Evolutionary conservation across 2,113 vertebrate species (phyloP).

Genomic region (Rhinoptilus africanus): DNA sequence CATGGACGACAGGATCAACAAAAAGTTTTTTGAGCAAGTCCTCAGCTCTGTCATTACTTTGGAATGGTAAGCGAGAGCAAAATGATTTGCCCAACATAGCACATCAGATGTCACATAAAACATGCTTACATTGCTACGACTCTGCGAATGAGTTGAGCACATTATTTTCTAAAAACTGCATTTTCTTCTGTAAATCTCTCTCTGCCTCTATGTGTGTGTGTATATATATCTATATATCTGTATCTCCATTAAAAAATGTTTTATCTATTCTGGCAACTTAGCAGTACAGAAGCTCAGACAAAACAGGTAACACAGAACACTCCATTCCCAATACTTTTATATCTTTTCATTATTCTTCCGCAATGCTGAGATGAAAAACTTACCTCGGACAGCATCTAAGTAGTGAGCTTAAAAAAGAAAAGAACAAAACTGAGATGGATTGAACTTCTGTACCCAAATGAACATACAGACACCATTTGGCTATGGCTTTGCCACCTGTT

Average conservation of each 20-base stretch:
- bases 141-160: neutral
- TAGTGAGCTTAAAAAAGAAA: constrained; percentile 76
- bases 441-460: constrained; percentile 58
- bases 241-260: neutral
- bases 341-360: neutral
- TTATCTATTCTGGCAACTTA: neutral
- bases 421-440: constrained; percentile 60
- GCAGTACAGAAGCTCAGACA: neutral
- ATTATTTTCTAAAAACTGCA: neutral
- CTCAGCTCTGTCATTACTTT: neutral
- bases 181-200: neutral
- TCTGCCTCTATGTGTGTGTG: neutral
- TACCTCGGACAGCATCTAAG: constrained; percentile 81
- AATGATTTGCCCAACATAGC: neutral
- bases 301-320: neutral
- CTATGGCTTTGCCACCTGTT: constrained; percentile 57
- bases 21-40: neutral
- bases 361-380: constrained; percentile 50
- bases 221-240: neutral
- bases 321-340: neutral
- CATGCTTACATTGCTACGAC: neutral
- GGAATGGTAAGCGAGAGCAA: neutral
- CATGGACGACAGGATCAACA: neutral
- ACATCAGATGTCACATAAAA: neutral
- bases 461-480: constrained; percentile 44